Conservation (phyloP, 2,113 vertebrate genomes). For the Barnardius zonarius region DNA sequence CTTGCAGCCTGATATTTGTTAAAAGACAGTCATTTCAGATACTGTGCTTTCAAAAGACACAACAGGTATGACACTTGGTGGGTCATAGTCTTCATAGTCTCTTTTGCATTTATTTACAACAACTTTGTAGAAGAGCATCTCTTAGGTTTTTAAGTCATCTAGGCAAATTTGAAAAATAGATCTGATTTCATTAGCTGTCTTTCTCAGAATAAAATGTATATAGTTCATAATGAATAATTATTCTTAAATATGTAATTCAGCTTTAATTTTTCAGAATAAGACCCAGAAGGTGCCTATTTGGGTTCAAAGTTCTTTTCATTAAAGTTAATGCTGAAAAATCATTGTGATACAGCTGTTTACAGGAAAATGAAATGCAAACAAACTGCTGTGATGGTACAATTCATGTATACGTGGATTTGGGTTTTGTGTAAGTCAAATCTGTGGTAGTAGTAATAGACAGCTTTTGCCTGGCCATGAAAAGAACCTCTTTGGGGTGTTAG, state of each 20-base stretch:
- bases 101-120: background rate
- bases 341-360: background rate
- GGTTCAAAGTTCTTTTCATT: background rate
- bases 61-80: background rate
- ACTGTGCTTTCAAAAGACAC: background rate
- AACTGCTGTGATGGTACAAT: background rate
- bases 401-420: background rate
- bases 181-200: constrained; percentile 25
- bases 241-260: constrained; percentile 1
- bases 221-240: constrained; percentile 58
- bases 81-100: background rate
- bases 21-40: background rate
- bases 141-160: background rate
- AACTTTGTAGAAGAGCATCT: background rate
- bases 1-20: background rate
- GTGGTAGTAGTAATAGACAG: background rate
- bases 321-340: background rate
- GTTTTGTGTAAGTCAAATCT: background rate
- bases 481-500: background rate
- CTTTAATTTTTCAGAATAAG: background rate
- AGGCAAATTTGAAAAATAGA: background rate
- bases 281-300: background rate
- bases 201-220: background rate
- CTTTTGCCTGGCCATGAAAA: background rate
- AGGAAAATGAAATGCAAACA: background rate